Evolutionary conservation across 2,113 vertebrate species (phyloP).

Genomic region (Microcebus jonahi): DNA sequence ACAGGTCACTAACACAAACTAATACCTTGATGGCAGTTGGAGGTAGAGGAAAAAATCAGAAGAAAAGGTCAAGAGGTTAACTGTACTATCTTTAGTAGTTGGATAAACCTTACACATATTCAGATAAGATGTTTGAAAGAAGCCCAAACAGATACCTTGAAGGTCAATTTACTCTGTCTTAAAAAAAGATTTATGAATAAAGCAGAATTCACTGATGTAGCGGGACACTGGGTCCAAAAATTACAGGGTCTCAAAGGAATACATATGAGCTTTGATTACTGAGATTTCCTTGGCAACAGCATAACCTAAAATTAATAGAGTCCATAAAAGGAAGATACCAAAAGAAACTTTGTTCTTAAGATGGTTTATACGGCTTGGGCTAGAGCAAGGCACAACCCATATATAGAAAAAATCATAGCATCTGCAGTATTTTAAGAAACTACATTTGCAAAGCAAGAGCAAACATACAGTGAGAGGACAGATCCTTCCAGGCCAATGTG

Average conservation of each 20-base stretch:
- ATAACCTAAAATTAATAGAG: conserved; percentile 51
- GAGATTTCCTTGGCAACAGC: conserved; percentile 64
- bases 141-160: neutral
- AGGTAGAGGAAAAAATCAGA: neutral
- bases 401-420: conserved; percentile 73
- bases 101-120: neutral
- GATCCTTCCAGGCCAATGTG: neutral
- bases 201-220: neutral
- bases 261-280: conserved; percentile 27
- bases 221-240: neutral
- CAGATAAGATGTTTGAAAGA: neutral
- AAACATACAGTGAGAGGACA: conserved; percentile 1
- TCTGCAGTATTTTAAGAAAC: conserved; percentile 66
- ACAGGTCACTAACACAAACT: neutral
- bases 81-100: neutral
- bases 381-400: conserved; percentile 22
- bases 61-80: neutral
- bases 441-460: neutral
- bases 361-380: conserved; percentile 21
- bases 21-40: neutral
- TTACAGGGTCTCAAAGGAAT: conserved; percentile 19
- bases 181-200: conserved; percentile 3
- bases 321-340: conserved; percentile 72
- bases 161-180: neutral
- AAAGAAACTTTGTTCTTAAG: conserved; percentile 55